phyloP scores from a whole-genome alignment of 2,113 vertebrate species.

The Suncus etruscus region DNA sequence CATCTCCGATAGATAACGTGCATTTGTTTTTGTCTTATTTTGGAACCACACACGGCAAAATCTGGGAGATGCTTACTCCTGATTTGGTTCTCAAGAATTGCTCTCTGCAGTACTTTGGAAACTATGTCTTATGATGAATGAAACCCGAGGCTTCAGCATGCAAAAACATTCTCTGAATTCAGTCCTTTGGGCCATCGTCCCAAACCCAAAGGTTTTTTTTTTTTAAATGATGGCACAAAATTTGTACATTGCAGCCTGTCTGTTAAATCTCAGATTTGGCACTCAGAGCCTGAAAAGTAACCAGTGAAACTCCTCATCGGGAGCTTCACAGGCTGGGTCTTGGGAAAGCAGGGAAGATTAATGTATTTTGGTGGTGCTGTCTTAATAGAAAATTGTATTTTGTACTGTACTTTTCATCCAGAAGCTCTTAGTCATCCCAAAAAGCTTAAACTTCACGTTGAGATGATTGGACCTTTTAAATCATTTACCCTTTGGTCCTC shows the following conservation, averaged over 20 bases:
- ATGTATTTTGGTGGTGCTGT: constrained; percentile 32
- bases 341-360: not conserved
- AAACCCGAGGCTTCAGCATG: too few relatives aligned
- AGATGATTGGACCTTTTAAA: constrained; percentile 58
- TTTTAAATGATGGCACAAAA: not conserved
- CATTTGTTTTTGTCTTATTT: constrained; percentile 40
- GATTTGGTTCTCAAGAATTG: too few relatives aligned
- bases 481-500: constrained; percentile 43
- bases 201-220: too few relatives aligned
- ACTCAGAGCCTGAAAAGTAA: constrained; percentile 43
- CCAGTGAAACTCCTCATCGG: not conserved
- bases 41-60: too few relatives aligned
- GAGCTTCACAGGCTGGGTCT: not conserved
- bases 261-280: not conserved
- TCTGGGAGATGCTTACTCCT: too few relatives aligned
- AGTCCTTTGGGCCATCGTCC: too few relatives aligned
- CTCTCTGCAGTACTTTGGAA: too few relatives aligned
- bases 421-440: constrained; percentile 56
- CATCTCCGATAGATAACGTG: constrained; percentile 34
- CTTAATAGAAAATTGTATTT: constrained; percentile 20
- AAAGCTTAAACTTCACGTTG: constrained; percentile 35
- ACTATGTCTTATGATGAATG: too few relatives aligned
- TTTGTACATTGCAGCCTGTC: not conserved
- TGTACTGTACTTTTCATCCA: constrained; percentile 45
- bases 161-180: too few relatives aligned